phyloP scores from a whole-genome alignment of 2,888 invertebrate genomes.

The Epistrophe eligans region DNA sequence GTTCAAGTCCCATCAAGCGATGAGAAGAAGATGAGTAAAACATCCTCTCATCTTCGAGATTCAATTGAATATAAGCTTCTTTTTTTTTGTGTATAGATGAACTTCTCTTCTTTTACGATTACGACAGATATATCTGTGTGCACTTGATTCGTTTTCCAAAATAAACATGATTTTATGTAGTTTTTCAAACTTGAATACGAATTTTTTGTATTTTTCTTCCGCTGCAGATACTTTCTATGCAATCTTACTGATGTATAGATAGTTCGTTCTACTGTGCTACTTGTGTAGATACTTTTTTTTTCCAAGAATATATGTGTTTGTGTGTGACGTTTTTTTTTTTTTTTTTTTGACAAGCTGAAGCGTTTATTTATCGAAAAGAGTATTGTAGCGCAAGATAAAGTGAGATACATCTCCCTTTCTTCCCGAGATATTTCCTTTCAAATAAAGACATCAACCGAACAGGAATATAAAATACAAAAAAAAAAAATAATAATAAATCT shows the following conservation, averaged over 20 bases:
- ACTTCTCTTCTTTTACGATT: conserved; percentile 34
- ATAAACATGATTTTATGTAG: conserved; percentile 65
- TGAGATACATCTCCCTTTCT: conserved; percentile 38
- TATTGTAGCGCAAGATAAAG: conserved; percentile 48
- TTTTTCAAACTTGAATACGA: conserved; percentile 5
- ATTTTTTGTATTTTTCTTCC: conserved; percentile 33
- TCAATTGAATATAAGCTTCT: conserved; percentile 49
- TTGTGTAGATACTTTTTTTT: neutral
- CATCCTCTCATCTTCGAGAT: conserved; percentile 22
- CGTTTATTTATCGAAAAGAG: conserved; percentile 64
- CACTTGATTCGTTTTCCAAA: conserved; percentile 68
- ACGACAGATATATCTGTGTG: conserved; percentile 40
- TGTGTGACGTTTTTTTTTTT: neutral
- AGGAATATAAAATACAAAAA: conserved; percentile 12
- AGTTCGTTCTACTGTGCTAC: conserved; percentile 4
- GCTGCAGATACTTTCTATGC: conserved; percentile 53
- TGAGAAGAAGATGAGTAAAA: conserved; percentile 8
- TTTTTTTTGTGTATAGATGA: conserved; percentile 27
- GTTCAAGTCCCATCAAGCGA: conserved; percentile 52
- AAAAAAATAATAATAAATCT: conserved; percentile 24
- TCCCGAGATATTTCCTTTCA: conserved; percentile 58
- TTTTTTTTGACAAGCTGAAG: conserved; percentile 55
- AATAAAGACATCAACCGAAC: conserved; percentile 64
- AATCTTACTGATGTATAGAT: neutral
- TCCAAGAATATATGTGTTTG: neutral